Evolutionary conservation across 1,140 invertebrate species (phyloP).

Genomic region (Hylaeus volcanicus): DNA sequence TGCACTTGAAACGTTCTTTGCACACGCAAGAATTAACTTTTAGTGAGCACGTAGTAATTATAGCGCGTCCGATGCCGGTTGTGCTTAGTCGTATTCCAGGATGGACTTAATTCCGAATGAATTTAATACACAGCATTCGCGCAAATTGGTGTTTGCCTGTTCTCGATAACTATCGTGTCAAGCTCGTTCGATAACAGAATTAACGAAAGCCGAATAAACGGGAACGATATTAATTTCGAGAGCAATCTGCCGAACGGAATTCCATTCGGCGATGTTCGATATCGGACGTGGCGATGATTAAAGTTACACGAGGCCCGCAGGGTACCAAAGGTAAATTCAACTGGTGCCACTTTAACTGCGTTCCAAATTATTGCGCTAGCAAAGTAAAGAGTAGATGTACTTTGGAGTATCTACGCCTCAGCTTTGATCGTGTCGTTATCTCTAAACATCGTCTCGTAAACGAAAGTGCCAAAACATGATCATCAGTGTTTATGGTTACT

Average conservation of each 20-base stretch:
- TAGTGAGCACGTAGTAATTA: neutral
- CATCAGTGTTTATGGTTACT: too few relatives aligned
- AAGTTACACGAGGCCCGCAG: neutral
- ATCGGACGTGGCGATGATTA: neutral
- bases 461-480: too few relatives aligned
- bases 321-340: too few relatives aligned
- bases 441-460: too few relatives aligned
- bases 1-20: neutral
- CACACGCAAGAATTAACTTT: neutral
- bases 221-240: neutral
- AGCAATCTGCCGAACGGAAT: neutral
- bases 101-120: neutral
- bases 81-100: neutral
- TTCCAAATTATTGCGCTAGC: too few relatives aligned
- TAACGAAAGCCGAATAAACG: neutral
- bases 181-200: neutral
- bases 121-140: neutral
- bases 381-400: too few relatives aligned
- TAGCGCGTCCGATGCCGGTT: too few relatives aligned
- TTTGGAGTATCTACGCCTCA: too few relatives aligned
- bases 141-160: neutral
- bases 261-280: neutral
- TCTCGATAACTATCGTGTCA: neutral
- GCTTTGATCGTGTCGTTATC: too few relatives aligned
- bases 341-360: too few relatives aligned